Evolutionary conservation across 2,113 vertebrate species (phyloP).

Genomic region (Sturnus vulgaris): DNA sequence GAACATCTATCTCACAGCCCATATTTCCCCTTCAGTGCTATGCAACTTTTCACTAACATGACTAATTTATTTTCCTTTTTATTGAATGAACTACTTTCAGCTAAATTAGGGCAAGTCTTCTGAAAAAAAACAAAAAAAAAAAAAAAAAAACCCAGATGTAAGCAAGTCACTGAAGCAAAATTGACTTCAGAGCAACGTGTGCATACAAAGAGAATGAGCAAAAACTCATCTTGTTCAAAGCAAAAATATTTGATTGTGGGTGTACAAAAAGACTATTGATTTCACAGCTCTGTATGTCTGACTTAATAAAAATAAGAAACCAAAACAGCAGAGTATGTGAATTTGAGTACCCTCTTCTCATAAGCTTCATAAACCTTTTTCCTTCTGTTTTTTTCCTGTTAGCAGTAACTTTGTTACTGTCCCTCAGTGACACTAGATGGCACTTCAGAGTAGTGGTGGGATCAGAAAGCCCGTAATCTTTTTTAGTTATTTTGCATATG

Average conservation of each 20-base stretch:
- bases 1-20: neutral
- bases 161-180: neutral
- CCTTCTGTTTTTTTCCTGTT: neutral
- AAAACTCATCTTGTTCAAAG: neutral
- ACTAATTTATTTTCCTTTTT: neutral
- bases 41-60: neutral
- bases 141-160: neutral
- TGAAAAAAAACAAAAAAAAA: neutral
- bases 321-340: neutral
- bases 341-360: neutral
- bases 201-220: neutral
- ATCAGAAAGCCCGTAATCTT: neutral
- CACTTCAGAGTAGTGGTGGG: slow-evolving; percentile 35
- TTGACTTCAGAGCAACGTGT: neutral
- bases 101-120: neutral
- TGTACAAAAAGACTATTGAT: neutral
- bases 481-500: neutral
- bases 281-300: neutral
- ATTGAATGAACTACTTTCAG: neutral
- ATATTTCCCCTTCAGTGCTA: neutral
- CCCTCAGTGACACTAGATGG: slow-evolving; percentile 38
- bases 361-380: neutral
- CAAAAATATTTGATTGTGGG: neutral
- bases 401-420: neutral
- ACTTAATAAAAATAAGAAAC: neutral